These are phyloP conservation scores for Syngnathus floridae DNA, from an alignment of 2,113 vertebrate species.

Conservation along the genomic window DNA sequence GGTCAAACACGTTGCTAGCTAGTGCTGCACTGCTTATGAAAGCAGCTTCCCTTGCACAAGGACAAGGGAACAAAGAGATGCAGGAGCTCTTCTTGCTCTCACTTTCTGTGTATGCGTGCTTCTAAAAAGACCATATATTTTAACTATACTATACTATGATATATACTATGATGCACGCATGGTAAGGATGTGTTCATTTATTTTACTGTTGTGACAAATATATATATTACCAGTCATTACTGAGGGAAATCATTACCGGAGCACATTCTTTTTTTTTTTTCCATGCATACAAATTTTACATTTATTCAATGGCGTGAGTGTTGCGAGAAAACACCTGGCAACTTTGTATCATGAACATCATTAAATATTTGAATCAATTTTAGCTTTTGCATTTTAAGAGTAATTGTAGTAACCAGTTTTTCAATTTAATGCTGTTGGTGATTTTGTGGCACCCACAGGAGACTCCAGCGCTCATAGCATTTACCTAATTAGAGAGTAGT, in stretches of 20 bases:
- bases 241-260: slow-evolving; percentile 29
- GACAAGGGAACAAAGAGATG: slow-evolving; percentile 68
- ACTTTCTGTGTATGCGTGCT: slow-evolving; percentile 5
- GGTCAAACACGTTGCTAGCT: slow-evolving; percentile 67
- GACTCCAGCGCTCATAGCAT: not conserved
- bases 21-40: slow-evolving; percentile 58
- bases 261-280: not conserved
- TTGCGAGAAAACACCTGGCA: too few species aligned
- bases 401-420: not conserved
- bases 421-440: not conserved
- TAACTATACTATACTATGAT: slow-evolving; percentile 35
- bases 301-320: too few species aligned
- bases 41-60: slow-evolving; percentile 60
- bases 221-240: slow-evolving; percentile 26
- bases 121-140: slow-evolving; percentile 1
- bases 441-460: not conserved
- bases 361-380: not conserved
- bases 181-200: slow-evolving; percentile 32
- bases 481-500: not conserved
- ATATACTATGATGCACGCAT: slow-evolving; percentile 39
- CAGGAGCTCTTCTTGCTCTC: slow-evolving; percentile 34
- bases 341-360: not conserved
- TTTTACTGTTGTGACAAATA: not conserved
- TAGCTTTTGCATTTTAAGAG: not conserved
- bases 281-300: too few species aligned